A percentile compares a stretch with the other conserved stretches of the same genome.
phyloP scores from a whole-genome alignment of 2,888 invertebrate species.

The Pollenia griseotomentosa region DNA sequence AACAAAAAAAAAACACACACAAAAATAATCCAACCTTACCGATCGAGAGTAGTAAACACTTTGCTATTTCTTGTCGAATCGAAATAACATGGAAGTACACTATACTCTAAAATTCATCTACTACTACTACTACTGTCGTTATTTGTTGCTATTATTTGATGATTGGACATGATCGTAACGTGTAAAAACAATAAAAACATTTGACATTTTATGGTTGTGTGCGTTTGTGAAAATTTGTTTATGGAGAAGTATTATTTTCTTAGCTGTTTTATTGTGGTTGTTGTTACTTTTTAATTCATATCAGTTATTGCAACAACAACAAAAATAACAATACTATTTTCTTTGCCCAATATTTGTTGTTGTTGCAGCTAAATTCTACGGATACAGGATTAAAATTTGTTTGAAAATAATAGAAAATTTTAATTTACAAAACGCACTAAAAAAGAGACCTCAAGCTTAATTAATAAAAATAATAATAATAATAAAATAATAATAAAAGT shows the following conservation, averaged over 20 bases:
- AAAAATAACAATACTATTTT: conserved; percentile 46
- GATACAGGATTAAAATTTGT: conserved; percentile 6
- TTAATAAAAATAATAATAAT: too few relatives aligned
- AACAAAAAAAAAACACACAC: conserved; percentile 15
- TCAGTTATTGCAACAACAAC: conserved; percentile 66
- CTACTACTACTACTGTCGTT: conserved; percentile 42
- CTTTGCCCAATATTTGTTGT: conserved; percentile 48
- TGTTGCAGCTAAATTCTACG: conserved; percentile 5
- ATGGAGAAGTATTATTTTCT: conserved; percentile 30
- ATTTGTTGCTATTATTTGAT: conserved; percentile 48
- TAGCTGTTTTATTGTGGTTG: conserved; percentile 54
- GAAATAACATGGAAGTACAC: conserved; percentile 68
- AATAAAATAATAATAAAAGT: too few relatives aligned
- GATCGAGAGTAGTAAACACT: conserved; percentile 76
- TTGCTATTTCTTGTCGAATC: conserved; percentile 74
- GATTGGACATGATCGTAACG: conserved; percentile 69
- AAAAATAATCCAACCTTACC: conserved; percentile 74
- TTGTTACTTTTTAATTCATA: conserved; percentile 63
- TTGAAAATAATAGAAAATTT: background rate
- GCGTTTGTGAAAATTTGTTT: conserved; percentile 5
- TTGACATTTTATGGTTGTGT: conserved; percentile 40
- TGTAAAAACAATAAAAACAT: conserved; percentile 33
- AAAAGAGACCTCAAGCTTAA: too few relatives aligned
- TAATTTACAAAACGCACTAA: too few relatives aligned
- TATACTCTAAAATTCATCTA: conserved; percentile 58